phyloP scores from a whole-genome alignment of 2,888 invertebrate species.

The Erynnis tages region DNA sequence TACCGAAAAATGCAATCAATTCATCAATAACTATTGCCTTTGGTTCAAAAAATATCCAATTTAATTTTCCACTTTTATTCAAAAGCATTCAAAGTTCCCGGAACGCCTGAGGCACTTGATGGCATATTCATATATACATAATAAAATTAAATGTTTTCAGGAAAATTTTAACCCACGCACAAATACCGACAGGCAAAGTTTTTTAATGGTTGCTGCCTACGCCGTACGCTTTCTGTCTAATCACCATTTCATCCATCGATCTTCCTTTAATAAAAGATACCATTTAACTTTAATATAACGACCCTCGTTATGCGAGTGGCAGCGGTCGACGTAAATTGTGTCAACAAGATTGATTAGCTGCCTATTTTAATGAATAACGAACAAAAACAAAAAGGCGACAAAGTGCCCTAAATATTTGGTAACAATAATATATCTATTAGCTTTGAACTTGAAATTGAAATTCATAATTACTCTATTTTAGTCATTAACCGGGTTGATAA shows the following conservation, averaged over 20 bases:
- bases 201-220: constrained; percentile 3
- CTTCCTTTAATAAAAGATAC: constrained; percentile 25
- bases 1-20: too few relatives aligned
- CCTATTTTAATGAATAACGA: constrained; percentile 23
- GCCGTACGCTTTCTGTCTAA: constrained; percentile 14
- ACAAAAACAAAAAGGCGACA: constrained; percentile 16
- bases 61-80: too few relatives aligned
- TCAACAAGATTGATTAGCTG: constrained; percentile 55
- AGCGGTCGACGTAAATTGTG: constrained; percentile 40
- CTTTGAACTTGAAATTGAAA: too few relatives aligned
- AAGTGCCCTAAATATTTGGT: neutral
- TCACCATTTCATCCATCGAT: constrained; percentile 22
- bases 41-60: too few relatives aligned
- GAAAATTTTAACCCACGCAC: neutral
- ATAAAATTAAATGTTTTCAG: neutral
- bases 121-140: too few relatives aligned
- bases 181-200: constrained; percentile 1
- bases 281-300: constrained; percentile 24
- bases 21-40: too few relatives aligned
- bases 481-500: too few relatives aligned
- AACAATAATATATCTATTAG: neutral
- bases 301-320: constrained; percentile 26
- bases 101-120: too few relatives aligned
- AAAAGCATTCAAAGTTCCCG: too few relatives aligned
- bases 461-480: too few relatives aligned